Evolutionary conservation across 2,797 vertebrate species (phyloP), one percentile per base, ranked within the genome.

Genomic region (Nyctibius grandis): DNA sequence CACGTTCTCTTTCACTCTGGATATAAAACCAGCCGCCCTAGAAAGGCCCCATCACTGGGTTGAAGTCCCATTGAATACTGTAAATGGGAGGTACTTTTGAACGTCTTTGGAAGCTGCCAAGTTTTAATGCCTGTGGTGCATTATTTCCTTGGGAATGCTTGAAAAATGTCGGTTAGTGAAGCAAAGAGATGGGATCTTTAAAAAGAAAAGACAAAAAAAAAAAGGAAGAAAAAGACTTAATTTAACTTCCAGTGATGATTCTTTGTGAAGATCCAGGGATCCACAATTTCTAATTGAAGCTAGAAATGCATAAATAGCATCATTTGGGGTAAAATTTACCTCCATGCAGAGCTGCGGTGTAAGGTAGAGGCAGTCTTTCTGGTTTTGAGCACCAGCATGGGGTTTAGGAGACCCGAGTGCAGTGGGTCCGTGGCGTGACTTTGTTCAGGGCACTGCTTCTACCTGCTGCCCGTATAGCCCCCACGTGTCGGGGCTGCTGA

Each of bases 401-500:
- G 28, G 18, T 77, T 77, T 26, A 28, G 50, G 67, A 78, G 68
- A 44, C 17, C 23, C 33, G 9, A 25, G 45, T 11, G 14, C 4
- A 1, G 50, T 15, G 33, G 38, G 61, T 75, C 19, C 6, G 0
- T 10, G 5, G 7, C 1, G 4, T 9, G 57, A 18, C 26, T 16
- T 36, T 23, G 12, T 6, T 56, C 4, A 5, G 15, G 59, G 72
- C 1, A 1, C 40, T 64, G 36, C 15, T 7, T 33, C 63, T 53
- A 9, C 42, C 29, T 14, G 34, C 21, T 17, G 7, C 38, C 17
- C 0, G 3, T 9, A 2, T 29, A 44, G 63, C 42, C 38, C 48
- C 2, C 26, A 14, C 2, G 40, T n/a, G 0, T 6, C 3, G 3
- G 44, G 17, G 60, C 9, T 13, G 2, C 33, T 19, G 3, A 6